Percentiles rank a stretch among this genome's conserved stretches.
Evolutionary conservation across 1,140 invertebrate species (phyloP).

Genomic region (Drosophila jambulina): DNA sequence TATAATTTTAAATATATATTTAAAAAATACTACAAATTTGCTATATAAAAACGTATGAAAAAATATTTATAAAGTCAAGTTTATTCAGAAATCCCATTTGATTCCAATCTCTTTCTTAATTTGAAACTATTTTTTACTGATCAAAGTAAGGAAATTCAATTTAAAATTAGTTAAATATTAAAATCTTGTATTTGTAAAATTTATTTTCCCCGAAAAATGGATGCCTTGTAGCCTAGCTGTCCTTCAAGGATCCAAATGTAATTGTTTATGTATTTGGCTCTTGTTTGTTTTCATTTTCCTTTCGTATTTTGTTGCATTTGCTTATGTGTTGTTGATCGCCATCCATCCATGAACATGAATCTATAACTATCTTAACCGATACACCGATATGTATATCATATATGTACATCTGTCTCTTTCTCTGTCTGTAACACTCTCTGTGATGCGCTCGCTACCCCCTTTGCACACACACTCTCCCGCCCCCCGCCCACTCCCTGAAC

Average conservation of each 20-base stretch:
- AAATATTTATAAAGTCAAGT: background rate
- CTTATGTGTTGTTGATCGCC: constrained; percentile 19
- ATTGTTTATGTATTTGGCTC: background rate
- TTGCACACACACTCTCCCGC: constrained; percentile 40
- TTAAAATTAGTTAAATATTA: background rate
- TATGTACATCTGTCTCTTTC: constrained; percentile 51
- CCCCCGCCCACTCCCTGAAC: too few species aligned
- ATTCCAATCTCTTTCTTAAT: too few species aligned
- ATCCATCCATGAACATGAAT: constrained; percentile 19
- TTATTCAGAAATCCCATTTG: too few species aligned
- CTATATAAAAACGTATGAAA: background rate
- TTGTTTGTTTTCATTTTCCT: background rate
- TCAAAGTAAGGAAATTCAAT: background rate
- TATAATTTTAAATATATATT: background rate
- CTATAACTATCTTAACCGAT: constrained; percentile 25
- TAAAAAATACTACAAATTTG: background rate
- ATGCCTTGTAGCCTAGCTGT: background rate
- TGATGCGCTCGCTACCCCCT: constrained; percentile 50
- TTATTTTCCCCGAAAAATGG: background rate
- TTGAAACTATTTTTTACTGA: background rate
- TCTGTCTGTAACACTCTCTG: constrained; percentile 47
- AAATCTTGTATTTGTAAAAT: background rate
- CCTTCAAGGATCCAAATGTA: background rate
- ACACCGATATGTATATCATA: constrained; percentile 36
- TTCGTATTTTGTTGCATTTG: constrained; percentile 12